A percentile compares a stretch with the other conserved stretches of the same genome.
Conservation (phyloP, 2,888 invertebrate genomes). For the Trissolcus brochymenae region DNA sequence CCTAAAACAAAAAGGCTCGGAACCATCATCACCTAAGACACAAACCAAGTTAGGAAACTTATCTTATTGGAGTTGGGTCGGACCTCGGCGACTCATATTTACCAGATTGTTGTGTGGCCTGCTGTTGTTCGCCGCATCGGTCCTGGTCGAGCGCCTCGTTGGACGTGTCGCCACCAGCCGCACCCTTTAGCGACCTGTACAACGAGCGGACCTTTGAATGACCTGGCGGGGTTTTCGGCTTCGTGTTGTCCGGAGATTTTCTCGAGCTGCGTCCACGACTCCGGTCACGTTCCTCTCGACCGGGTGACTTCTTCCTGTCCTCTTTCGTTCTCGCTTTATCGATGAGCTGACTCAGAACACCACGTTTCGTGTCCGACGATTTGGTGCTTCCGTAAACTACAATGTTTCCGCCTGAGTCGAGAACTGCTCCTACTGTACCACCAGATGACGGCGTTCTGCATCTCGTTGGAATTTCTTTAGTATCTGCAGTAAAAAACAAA, state of each 20-base stretch:
- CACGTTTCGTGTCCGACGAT: slow-evolving; percentile 66
- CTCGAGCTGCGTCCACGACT: slow-evolving; percentile 71
- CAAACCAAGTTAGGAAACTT: slow-evolving; percentile 36
- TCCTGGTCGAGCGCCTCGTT: slow-evolving; percentile 69
- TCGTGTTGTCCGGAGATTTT: slow-evolving; percentile 72
- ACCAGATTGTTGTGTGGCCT: slow-evolving; percentile 59
- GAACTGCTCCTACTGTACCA: slow-evolving; percentile 67
- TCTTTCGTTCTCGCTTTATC: slow-evolving; percentile 79
- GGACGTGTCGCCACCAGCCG: slow-evolving; percentile 64
- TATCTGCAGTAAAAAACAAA: slow-evolving; percentile 62
- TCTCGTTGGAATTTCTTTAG: slow-evolving; percentile 71
- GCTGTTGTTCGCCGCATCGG: slow-evolving; percentile 72
- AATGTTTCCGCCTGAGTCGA: slow-evolving; percentile 73
- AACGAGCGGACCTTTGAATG: slow-evolving; percentile 72
- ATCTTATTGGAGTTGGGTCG: slow-evolving; percentile 13
- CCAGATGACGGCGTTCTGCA: slow-evolving; percentile 70
- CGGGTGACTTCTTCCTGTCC: slow-evolving; percentile 76
- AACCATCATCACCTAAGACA: slow-evolving; percentile 49
- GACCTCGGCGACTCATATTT: slow-evolving; percentile 26
- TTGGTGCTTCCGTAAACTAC: slow-evolving; percentile 71
- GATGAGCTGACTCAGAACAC: slow-evolving; percentile 79
- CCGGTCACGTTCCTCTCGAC: slow-evolving; percentile 71
- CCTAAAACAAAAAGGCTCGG: slow-evolving; percentile 33
- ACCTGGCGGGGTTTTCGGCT: slow-evolving; percentile 72
- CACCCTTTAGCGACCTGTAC: slow-evolving; percentile 71